Conservation (phyloP, 1,140 invertebrate species). For the Saxidomus purpurata region DNA sequence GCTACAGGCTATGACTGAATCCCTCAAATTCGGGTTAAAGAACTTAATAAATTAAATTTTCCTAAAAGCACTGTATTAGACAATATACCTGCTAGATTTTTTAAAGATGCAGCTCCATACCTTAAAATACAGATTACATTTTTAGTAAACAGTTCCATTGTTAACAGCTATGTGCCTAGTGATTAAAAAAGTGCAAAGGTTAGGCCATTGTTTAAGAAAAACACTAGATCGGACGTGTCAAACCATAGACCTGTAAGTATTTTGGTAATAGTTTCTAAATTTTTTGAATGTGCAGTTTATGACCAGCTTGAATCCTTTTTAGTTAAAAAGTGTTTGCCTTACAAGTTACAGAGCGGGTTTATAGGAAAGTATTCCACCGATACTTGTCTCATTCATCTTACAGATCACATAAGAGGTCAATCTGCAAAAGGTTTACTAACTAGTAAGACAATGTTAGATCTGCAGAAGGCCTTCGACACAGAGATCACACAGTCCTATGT, state of each 20-base stretch:
- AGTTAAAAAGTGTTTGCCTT: background rate
- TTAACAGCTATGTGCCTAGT: background rate
- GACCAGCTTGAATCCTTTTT: background rate
- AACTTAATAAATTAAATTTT: no score
- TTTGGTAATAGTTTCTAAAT: background rate
- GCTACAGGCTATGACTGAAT: no score
- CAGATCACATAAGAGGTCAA: background rate
- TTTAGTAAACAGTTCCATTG: background rate
- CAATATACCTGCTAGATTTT: no score
- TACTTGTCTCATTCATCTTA: background rate
- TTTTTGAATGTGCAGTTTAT: background rate
- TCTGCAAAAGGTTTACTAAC: background rate
- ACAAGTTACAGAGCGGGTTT: background rate
- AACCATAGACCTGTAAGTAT: background rate
- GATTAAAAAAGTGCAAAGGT: background rate
- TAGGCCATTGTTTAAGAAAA: constrained; percentile 5
- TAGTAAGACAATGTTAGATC: background rate
- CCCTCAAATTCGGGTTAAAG: no score
- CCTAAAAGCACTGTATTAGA: no score
- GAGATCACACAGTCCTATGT: background rate
- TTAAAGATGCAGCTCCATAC: no score
- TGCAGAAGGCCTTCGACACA: background rate
- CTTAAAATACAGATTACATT: background rate
- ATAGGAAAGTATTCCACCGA: background rate
- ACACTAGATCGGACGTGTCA: background rate